Percentiles rank a stretch among this genome's conserved stretches.
Conservation (phyloP, 2,113 vertebrate genomes). For the Ctenodactylus gundi region DNA sequence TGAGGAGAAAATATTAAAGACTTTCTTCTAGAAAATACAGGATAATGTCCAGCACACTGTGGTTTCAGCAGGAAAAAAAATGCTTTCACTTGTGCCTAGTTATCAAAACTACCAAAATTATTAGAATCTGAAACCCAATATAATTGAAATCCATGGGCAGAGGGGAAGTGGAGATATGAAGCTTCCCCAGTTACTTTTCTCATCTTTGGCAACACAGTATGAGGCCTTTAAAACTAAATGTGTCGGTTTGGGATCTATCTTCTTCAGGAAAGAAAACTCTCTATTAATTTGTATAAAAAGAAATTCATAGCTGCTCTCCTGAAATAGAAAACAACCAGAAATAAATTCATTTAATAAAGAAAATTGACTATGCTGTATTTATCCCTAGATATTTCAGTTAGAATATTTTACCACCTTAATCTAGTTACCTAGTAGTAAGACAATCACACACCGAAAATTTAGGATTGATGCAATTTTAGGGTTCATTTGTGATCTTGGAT, state of each 20-base stretch:
- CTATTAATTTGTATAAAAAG: slow-evolving; percentile 58
- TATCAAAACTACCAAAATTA: neutral
- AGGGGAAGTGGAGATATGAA: neutral
- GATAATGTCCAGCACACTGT: no score
- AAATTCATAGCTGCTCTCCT: slow-evolving; percentile 59
- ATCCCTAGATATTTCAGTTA: slow-evolving; percentile 57
- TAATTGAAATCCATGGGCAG: neutral
- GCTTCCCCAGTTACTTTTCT: neutral
- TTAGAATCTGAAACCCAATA: neutral
- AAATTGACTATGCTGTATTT: slow-evolving; percentile 46
- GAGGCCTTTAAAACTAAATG: slow-evolving; percentile 26
- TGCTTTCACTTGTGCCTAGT: neutral
- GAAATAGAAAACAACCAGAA: slow-evolving; percentile 61
- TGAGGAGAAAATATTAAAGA: neutral
- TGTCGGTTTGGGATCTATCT: slow-evolving; percentile 14
- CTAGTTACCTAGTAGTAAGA: slow-evolving; percentile 59
- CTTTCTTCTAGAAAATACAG: neutral
- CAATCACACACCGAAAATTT: slow-evolving; percentile 61
- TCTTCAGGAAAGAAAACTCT: neutral
- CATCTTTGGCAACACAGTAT: neutral
- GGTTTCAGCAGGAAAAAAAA: neutral
- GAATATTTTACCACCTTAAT: slow-evolving; percentile 59
- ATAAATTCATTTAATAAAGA: slow-evolving; percentile 69
- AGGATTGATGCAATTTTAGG: slow-evolving; percentile 44
- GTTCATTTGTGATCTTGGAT: slow-evolving; percentile 35